phyloP scores from a whole-genome alignment of 2,113 vertebrate genomes.

The Zapus hudsonius region DNA sequence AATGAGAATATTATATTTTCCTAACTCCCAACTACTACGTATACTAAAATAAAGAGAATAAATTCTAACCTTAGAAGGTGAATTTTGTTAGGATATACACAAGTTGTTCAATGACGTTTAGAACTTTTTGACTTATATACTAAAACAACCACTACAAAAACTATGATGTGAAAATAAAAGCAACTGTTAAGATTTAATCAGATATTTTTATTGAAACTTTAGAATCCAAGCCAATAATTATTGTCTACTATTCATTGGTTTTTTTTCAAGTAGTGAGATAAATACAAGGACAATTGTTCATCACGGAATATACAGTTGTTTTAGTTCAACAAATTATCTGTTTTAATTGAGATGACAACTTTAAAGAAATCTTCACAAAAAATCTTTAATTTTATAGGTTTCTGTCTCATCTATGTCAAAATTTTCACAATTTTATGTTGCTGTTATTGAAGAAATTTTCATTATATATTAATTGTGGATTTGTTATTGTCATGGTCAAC shows the following conservation, averaged over 20 bases:
- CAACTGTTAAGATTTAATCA: not conserved
- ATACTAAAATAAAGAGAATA: slow-evolving; percentile 4
- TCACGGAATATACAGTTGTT: not conserved
- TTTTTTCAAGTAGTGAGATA: not conserved
- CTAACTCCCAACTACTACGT: not conserved
- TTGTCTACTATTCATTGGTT: not conserved
- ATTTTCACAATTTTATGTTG: not conserved
- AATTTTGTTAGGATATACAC: not conserved
- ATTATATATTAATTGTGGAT: not conserved
- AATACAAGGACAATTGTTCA: not conserved
- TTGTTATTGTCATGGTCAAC: too few species aligned
- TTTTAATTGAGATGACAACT: not conserved
- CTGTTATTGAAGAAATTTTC: not conserved
- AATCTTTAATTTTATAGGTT: not conserved
- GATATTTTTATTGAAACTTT: too few species aligned
- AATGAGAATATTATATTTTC: not conserved
- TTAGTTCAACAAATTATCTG: not conserved
- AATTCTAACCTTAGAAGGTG: slow-evolving; percentile 7
- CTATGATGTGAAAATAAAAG: not conserved
- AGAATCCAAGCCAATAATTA: too few species aligned
- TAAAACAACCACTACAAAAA: not conserved
- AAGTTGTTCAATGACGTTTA: not conserved
- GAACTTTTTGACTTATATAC: not conserved
- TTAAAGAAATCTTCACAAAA: not conserved
- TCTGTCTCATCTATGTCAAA: not conserved